A percentile compares a stretch with the other conserved stretches of the same genome.
Evolutionary conservation across 2,888 invertebrate genomes (phyloP).

Genomic region (Dromius quadrimaculatus): DNA sequence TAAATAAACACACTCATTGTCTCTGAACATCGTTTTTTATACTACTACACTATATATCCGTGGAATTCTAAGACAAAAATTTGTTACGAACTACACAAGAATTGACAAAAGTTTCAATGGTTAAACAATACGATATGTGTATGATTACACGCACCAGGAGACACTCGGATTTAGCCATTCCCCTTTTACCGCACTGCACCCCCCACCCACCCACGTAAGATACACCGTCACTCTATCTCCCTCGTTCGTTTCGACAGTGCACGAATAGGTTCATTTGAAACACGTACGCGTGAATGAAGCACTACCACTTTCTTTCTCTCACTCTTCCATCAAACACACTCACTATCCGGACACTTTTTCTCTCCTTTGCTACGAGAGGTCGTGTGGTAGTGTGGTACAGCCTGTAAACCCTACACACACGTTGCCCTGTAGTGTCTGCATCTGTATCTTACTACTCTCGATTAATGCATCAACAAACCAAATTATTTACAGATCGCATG

Average conservation of each 20-base stretch:
- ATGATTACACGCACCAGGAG: slow-evolving; percentile 44
- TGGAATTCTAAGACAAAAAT: slow-evolving; percentile 12
- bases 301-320: slow-evolving; percentile 31
- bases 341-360: not conserved
- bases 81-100: slow-evolving; percentile 31
- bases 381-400: not conserved
- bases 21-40: slow-evolving; percentile 35
- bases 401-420: not conserved
- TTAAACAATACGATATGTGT: slow-evolving; percentile 46
- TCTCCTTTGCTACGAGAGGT: not conserved
- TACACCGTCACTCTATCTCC: slow-evolving; percentile 24
- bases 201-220: slow-evolving; percentile 43
- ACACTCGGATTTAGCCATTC: slow-evolving; percentile 50
- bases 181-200: slow-evolving; percentile 44
- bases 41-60: slow-evolving; percentile 14
- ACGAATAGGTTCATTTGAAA: slow-evolving; percentile 49
- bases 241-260: slow-evolving; percentile 33
- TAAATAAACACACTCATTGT: slow-evolving; percentile 52
- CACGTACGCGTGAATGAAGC: slow-evolving; percentile 45
- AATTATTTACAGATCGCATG: not conserved
- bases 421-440: not conserved
- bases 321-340: not conserved
- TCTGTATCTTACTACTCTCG: not conserved
- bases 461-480: not conserved
- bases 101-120: slow-evolving; percentile 45